phyloP scores from a whole-genome alignment of 30 jellyfish, hydroid and myxozoan genomes.

The Euphysa ruthae region DNA sequence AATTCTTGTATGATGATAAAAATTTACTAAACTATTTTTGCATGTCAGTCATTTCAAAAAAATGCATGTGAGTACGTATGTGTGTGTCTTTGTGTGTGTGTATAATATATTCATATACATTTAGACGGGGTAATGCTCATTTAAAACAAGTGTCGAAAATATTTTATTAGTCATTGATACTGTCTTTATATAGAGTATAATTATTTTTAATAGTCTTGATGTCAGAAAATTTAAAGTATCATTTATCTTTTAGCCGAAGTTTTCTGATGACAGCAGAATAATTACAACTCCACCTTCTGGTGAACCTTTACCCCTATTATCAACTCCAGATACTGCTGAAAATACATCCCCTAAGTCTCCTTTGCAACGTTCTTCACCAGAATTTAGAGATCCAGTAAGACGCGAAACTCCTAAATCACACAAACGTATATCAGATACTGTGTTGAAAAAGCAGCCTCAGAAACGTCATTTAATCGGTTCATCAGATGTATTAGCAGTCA shows the following conservation, averaged over 20 bases:
- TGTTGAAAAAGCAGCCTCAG: neutral
- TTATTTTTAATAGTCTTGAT: neutral
- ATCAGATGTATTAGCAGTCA: neutral
- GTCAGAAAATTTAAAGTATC: neutral
- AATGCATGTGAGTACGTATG: too few relatives aligned
- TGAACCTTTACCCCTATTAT: conserved; percentile 13
- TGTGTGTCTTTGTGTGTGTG: too few relatives aligned
- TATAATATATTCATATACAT: too few relatives aligned
- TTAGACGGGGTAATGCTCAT: too few relatives aligned
- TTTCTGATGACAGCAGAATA: conserved; percentile 25
- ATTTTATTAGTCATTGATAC: too few relatives aligned
- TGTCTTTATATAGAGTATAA: neutral
- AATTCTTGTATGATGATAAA: too few relatives aligned
- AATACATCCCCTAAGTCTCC: conserved; percentile 6
- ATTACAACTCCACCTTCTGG: conserved; percentile 27
- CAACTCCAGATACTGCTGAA: neutral
- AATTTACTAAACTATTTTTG: too few relatives aligned
- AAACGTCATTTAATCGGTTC: neutral
- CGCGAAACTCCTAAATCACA: conserved; percentile 27
- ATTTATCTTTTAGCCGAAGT: conserved; percentile 12
- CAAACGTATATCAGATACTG: conserved; percentile 8
- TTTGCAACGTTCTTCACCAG: neutral
- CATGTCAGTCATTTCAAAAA: too few relatives aligned
- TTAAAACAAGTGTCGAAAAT: too few relatives aligned
- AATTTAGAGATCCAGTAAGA: too few relatives aligned